Evolutionary conservation across 2,888 invertebrate species (phyloP), one percentile per base, ranked within the genome.

Genomic region (Volucella bombylans): DNA sequence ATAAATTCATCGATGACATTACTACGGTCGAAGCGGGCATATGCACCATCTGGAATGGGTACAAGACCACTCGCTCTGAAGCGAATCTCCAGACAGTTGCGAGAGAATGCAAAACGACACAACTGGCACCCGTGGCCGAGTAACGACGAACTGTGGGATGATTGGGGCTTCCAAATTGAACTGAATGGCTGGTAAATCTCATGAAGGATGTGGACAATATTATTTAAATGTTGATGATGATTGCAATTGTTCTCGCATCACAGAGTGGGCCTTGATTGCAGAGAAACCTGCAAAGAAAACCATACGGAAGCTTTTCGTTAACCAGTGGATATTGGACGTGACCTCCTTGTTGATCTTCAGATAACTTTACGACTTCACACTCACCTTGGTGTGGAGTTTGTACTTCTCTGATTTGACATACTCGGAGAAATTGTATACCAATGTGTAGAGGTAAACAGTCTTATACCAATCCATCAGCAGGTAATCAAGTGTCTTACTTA

Each of bases 11-110:
- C 98, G 18, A 98, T 96, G 1, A 96, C 96, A 88, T 96, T 95
- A 88, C 95, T 96, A 67, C 97, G 94, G 90, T 99, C 98, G 90
- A 98, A 98, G 87, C 97, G 94, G 87, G 97, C 97, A 98, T 97
- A 98, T 1, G 98, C 97, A 9, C 98, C 91, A 96, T 95, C 59
- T 6, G 97, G n/a, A 61, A 99, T 94, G 1, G 97, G 97, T 1
- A 98, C 96, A 71, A 97, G 92, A 47, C 97, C 96, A 61, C 96
- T 96, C 31, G 96, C 96, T 71, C 96, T 94, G 82, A 98, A 95
- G 72, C 97, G 95, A 71, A 99, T 93, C 91, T 98, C 98, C 69
- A 98, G 92, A 82, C 97, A 98, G 91, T 91, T 97, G 96, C 0
- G 97, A 95, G 89, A 97, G 93, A 65, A 96, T 93, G 31, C 95